These are phyloP conservation scores for Peromyscus californicus DNA, from an alignment of 2,113 vertebrate genomes.

Conservation along the genomic window DNA sequence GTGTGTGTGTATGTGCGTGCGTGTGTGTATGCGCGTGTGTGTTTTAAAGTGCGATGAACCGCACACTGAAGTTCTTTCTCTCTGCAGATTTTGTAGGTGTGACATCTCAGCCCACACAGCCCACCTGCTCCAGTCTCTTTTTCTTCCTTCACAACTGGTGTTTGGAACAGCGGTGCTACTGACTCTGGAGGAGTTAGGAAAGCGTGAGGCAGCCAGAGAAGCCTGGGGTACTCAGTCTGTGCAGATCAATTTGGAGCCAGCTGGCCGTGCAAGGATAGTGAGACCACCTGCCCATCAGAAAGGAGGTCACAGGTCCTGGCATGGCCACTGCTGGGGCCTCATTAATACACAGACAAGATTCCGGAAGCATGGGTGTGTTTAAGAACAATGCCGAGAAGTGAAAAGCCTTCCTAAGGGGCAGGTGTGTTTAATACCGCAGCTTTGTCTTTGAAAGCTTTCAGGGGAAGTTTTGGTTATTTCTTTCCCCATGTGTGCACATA, in stretches of 20 bases:
- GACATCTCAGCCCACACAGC: constrained; percentile 60
- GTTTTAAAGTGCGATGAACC: constrained; percentile 48
- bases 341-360: neutral
- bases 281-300: neutral
- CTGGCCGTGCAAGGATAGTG: fast-evolving
- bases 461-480: neutral
- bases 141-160: constrained; percentile 56
- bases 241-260: neutral
- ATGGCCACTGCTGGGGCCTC: neutral
- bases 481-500: neutral
- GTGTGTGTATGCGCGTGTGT: constrained; percentile 22
- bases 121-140: constrained; percentile 58
- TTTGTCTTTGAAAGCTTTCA: neutral
- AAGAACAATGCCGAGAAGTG: neutral
- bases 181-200: constrained; percentile 47
- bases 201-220: neutral
- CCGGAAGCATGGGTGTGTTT: neutral
- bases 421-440: neutral
- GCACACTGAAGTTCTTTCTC: constrained; percentile 34
- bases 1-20: constrained; percentile 3
- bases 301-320: neutral
- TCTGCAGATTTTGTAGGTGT: constrained; percentile 68
- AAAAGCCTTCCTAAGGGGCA: neutral
- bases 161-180: constrained; percentile 30
- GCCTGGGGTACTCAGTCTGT: neutral